Evolutionary conservation across 1,140 invertebrate species (phyloP).

Genomic region (Drosophila athabasca): DNA sequence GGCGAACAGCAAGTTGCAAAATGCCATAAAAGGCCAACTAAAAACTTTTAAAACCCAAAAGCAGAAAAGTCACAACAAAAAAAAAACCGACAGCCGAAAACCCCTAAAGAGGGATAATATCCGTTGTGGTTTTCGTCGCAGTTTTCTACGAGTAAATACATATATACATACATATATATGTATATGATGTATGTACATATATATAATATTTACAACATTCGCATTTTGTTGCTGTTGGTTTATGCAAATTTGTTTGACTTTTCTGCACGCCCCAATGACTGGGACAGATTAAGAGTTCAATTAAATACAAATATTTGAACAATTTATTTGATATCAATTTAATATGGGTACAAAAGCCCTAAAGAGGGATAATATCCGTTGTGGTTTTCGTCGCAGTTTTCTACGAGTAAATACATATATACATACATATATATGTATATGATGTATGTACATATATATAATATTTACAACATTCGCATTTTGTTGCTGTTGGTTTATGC

Average conservation of each 20-base stretch:
- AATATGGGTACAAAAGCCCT: conserved; percentile 11
- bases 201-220: conserved; percentile 6
- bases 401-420: conserved; percentile 7
- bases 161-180: background rate
- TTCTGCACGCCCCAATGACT: conserved; percentile 9
- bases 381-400: conserved; percentile 24
- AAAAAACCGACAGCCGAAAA: background rate
- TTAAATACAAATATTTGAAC: conserved; percentile 1
- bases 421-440: too few relatives aligned
- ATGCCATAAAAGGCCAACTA: conserved; percentile 70
- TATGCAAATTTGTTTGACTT: conserved; percentile 30
- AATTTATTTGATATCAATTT: conserved; percentile 1
- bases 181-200: too few relatives aligned
- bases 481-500: conserved; percentile 7
- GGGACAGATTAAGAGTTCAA: conserved; percentile 3
- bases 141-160: conserved; percentile 10
- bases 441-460: too few relatives aligned
- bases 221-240: conserved; percentile 8
- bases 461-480: conserved; percentile 13
- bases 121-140: conserved; percentile 41
- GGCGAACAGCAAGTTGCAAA: conserved; percentile 45
- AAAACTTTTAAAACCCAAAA: conserved; percentile 57
- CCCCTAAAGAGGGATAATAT: conserved; percentile 49
- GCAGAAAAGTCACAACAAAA: conserved; percentile 32
- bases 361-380: conserved; percentile 53